Evolutionary conservation across 2,797 vertebrate genomes (phyloP), one percentile per base, ranked within the genome.

Genomic region (Pantherophis vulpinus): DNA sequence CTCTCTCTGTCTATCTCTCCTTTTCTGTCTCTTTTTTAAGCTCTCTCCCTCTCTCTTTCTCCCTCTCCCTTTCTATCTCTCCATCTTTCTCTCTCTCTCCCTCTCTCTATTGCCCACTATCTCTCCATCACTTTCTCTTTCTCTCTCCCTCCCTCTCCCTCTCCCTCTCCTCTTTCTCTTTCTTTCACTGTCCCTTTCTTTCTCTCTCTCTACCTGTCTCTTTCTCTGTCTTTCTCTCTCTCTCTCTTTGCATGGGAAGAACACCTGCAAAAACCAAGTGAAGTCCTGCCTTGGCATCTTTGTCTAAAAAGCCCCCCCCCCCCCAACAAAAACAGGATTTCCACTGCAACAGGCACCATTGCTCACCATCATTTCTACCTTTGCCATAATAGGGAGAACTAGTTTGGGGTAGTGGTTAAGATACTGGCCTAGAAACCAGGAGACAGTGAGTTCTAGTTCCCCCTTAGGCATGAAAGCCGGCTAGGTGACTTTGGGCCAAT

Each of bases 401-500:
- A 70, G 66, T 70, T 70, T 16, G 66, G 5, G n/a, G 2, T 14
- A 32, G 63, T 32, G 63, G 66, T 70, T 70, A 70, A 70, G 66
- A 32, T 16, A 5, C n/a, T 70, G 66, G 29, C 5, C 5, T 32
- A 70, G 29, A 70, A 27, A n/a, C 13, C 13, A 6, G 63, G 29
- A 6, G 63, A 16, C 0, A 0, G 29, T 14, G 63, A 66, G 29
- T 51, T 51, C 51, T 51, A 51, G 51, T 9, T 0, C 51, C 51
- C 0, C 8, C 51, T 51, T 51, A 0, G 27, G 27, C 1, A 63
- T 63, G 27, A 29, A 12, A 63, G 61, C 0, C 0, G 0, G 11
- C 61, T 63, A 1, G 61, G 61, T 63, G 27, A 63, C 11, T 63
- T 63, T 63, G 61, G 11, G 61, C 11, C 11, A 63, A 63, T 63